Conservation (phyloP, 1,140 invertebrate genomes). For the Zaprionus ornatus region DNA sequence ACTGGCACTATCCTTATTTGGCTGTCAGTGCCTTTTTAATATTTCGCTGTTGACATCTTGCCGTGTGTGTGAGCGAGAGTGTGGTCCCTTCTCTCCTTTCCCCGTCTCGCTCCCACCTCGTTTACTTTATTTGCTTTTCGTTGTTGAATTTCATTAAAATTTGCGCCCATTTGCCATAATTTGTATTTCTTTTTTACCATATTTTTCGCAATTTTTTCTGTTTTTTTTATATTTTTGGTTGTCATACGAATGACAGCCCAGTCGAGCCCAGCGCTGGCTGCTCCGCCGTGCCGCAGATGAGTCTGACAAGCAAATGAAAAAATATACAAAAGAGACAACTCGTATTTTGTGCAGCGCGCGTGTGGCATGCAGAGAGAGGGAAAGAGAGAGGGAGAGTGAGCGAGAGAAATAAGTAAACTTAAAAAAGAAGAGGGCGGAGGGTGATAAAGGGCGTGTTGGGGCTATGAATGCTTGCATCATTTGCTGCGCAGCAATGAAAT, state of each 20-base stretch:
- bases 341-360: constrained; percentile 29
- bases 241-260: constrained; percentile 62
- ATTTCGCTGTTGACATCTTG: constrained; percentile 67
- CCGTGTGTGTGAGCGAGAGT: constrained; percentile 9
- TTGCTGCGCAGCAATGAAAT: constrained; percentile 70
- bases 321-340: constrained; percentile 39
- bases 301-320: constrained; percentile 73
- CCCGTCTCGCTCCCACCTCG: constrained; percentile 17
- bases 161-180: constrained; percentile 81
- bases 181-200: constrained; percentile 57
- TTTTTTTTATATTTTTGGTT: constrained; percentile 14
- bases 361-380: constrained; percentile 6
- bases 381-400: constrained; percentile 8
- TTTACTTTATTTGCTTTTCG: constrained; percentile 53
- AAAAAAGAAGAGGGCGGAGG: constrained; percentile 1
- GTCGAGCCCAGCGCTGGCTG: constrained; percentile 1
- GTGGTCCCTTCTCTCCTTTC: neutral
- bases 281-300: constrained; percentile 60
- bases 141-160: constrained; percentile 81
- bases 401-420: constrained; percentile 24
- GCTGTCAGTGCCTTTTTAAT: constrained; percentile 58
- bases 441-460: constrained; percentile 1
- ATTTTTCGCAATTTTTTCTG: constrained; percentile 9
- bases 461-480: constrained; percentile 45
- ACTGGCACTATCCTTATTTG: constrained; percentile 35